Evolutionary conservation across 2,888 invertebrate genomes (phyloP).

Genomic region (Nephrotoma appendiculata): DNA sequence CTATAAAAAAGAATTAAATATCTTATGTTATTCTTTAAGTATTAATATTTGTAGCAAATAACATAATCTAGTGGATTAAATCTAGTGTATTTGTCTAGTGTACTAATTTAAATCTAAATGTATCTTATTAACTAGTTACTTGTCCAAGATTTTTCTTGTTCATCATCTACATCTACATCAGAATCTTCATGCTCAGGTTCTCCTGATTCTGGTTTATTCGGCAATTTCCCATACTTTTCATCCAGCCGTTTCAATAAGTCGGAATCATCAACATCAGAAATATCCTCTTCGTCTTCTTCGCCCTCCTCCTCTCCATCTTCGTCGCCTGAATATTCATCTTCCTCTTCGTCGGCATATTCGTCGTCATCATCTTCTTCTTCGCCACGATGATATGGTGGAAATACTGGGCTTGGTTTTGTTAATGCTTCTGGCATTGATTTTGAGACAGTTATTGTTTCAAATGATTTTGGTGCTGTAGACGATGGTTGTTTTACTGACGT

Average conservation of each 20-base stretch:
- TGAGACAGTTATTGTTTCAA: background rate
- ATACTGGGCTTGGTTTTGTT: background rate
- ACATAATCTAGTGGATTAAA: background rate
- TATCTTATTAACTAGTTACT: conserved; percentile 19
- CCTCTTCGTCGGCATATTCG: conserved; percentile 19
- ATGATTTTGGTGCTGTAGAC: background rate
- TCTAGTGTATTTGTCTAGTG: background rate
- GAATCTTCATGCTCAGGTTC: conserved; percentile 26
- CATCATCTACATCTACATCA: conserved; percentile 24
- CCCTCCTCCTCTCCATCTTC: conserved; percentile 22
- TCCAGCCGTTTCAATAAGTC: conserved; percentile 54
- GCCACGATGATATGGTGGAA: conserved; percentile 16
- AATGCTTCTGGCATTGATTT: background rate
- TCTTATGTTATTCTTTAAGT: background rate
- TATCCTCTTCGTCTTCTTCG: conserved; percentile 35
- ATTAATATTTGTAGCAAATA: background rate
- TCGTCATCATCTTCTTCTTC: conserved; percentile 25
- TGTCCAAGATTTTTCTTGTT: conserved; percentile 29
- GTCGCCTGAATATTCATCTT: conserved; percentile 27
- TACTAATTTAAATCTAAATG: conserved; percentile 11
- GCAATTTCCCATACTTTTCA: conserved; percentile 56
- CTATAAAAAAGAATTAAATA: background rate
- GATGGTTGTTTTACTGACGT: background rate
- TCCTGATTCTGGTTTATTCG: conserved; percentile 32
- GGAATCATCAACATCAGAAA: conserved; percentile 52